These are phyloP conservation scores for Steatornis caripensis DNA, from an alignment of 2,113 vertebrate genomes.

Conservation along the genomic window DNA sequence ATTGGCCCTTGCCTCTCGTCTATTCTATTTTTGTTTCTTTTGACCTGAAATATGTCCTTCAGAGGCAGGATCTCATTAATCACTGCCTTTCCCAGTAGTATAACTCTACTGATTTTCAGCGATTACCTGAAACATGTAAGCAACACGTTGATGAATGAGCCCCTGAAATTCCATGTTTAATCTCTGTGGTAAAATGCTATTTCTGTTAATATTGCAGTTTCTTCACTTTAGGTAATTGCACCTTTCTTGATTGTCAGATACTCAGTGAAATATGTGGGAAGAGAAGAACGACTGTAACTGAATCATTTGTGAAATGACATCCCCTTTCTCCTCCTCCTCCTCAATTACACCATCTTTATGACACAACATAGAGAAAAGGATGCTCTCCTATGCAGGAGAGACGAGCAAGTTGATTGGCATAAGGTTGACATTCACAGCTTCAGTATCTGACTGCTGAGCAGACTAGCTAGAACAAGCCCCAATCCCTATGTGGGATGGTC, in stretches of 20 bases:
- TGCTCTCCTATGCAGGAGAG: neutral
- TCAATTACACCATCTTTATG: neutral
- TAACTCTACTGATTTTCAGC: neutral
- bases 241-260: conserved; percentile 19
- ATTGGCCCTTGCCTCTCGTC: neutral
- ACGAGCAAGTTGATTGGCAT: neutral
- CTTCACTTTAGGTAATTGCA: conserved; percentile 39
- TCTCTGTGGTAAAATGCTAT: neutral
- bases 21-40: neutral
- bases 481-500: neutral
- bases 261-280: neutral
- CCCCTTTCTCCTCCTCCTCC: neutral
- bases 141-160: neutral
- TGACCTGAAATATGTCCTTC: neutral
- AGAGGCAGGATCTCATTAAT: conserved; percentile 15
- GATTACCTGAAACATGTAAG: conserved; percentile 2
- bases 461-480: neutral
- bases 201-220: conserved; percentile 25
- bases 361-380: neutral
- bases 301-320: neutral
- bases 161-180: conserved; percentile 20
- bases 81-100: neutral
- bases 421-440: neutral
- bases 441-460: neutral
- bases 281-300: neutral